Conservation (phyloP, 2,113 vertebrate genomes). For the Nannospalax galili region DNA sequence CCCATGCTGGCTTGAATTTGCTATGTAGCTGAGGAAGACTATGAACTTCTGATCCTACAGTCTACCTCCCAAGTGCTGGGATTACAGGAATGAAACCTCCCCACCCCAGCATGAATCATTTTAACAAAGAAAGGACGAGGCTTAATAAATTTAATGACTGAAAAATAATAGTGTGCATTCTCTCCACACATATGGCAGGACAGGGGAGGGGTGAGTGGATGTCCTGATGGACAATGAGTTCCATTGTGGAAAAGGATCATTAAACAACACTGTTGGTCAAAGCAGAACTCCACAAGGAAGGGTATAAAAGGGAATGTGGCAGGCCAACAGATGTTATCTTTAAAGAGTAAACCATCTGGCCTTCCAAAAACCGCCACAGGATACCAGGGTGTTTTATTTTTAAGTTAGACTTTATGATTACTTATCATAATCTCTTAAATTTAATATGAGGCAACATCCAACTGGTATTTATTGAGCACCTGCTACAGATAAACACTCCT, state of each 20-base stretch:
- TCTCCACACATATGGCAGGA: background rate
- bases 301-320: background rate
- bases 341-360: constrained; percentile 44
- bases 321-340: constrained; percentile 34
- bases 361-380: background rate
- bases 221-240: background rate
- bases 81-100: background rate
- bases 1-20: background rate
- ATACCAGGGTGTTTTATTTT: background rate
- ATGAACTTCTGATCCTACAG: too few relatives aligned
- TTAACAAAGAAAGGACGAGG: background rate
- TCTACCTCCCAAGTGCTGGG: background rate
- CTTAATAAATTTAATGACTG: background rate
- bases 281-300: background rate
- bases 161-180: background rate
- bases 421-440: background rate
- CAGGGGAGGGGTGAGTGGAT: fast-evolving
- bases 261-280: background rate
- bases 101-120: background rate
- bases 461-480: background rate
- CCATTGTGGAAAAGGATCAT: background rate
- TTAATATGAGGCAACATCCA: background rate
- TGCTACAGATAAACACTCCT: background rate
- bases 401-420: background rate
- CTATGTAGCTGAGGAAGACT: background rate